Base-by-base conservation (phyloP, 2,113 vertebrate species). In the Microcebus jonahi region DNA sequence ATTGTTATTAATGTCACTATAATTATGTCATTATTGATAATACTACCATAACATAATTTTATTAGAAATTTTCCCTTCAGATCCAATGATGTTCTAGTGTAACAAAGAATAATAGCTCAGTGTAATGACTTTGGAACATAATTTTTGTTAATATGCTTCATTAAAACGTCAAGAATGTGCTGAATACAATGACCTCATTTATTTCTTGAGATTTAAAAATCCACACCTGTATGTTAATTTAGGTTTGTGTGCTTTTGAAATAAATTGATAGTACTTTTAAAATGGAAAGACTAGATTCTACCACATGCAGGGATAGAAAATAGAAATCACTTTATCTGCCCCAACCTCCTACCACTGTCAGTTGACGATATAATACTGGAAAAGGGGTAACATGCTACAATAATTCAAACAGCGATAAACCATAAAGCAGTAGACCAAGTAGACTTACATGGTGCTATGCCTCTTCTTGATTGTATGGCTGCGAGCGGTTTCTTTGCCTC, bases 21-120 rank as follows among this genome's bases (percentile, higher is more conserved):
- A 90, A 91, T 97, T 94, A 96, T 95, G 45, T 71, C 76, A 68
- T 95, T 96, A 96, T 94, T 91, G 91, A 84, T 97, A 84, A 82
- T 96, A 88, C 92, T 96, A 61, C 34, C 88, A 76, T 92, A n/a
- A 76, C 13, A 65, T 94, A 84, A 94, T 97, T 97, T 97, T 94
- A 95, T 94, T 96, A 83, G 27, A 34, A 90, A 39, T 84, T 90
- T 73, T 97, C 45, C 45, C 67, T 73, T 92, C 70, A 95, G 84
- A 95, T 92, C 12, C 90, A 91, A 55, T 77, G 76, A 90, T 76
- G n/a, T 65, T 76, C 45, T 53, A 42, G 77, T 48, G 31, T 88
- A 97, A 80, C 42, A 96, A 68, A 93, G 55, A 90, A 71, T 90
- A 94, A 91, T 85, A 82, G 81, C 57, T 95, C 59, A 63, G 21